Evolutionary conservation across 2,797 vertebrate species (phyloP).

Genomic region (Hydrolagus colliei): DNA sequence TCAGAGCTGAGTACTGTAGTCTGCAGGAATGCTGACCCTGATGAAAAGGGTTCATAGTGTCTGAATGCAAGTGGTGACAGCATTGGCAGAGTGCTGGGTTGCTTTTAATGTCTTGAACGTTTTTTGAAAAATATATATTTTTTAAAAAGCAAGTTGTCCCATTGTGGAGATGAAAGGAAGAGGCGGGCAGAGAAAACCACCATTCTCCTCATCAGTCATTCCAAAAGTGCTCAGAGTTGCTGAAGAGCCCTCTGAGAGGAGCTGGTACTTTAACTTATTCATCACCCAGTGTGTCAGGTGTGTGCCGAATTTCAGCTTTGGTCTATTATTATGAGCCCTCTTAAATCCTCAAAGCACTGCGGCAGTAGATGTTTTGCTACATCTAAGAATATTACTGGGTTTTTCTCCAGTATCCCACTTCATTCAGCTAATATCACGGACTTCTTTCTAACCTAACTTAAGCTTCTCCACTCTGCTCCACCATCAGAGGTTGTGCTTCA

Average conservation of each 20-base stretch:
- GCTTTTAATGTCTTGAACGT: neutral
- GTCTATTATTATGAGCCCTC: no score
- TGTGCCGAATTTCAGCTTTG: neutral
- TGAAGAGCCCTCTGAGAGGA: slow-evolving; percentile 10
- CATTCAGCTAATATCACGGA: no score
- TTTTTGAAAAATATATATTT: neutral
- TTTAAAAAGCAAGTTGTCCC: neutral
- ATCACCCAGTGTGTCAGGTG: neutral
- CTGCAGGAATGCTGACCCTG: slow-evolving; percentile 36
- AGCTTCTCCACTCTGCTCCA: no score
- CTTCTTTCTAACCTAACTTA: no score
- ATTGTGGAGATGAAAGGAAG: slow-evolving; percentile 29
- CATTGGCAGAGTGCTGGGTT: neutral
- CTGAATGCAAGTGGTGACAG: slow-evolving; percentile 28
- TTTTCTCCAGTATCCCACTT: no score
- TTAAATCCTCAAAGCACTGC: no score
- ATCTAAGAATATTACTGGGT: no score
- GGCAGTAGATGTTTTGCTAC: no score
- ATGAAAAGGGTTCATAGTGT: slow-evolving; percentile 6
- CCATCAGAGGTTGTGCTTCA: no score
- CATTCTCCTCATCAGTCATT: slow-evolving; percentile 34
- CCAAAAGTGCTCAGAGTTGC: slow-evolving; percentile 27
- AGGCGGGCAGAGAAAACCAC: neutral
- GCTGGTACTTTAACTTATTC: neutral
- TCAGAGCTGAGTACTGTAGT: rapidly evolving